These are phyloP conservation scores for Capreolus pygargus DNA, from an alignment of 2,113 vertebrate species.

Conservation along the genomic window DNA sequence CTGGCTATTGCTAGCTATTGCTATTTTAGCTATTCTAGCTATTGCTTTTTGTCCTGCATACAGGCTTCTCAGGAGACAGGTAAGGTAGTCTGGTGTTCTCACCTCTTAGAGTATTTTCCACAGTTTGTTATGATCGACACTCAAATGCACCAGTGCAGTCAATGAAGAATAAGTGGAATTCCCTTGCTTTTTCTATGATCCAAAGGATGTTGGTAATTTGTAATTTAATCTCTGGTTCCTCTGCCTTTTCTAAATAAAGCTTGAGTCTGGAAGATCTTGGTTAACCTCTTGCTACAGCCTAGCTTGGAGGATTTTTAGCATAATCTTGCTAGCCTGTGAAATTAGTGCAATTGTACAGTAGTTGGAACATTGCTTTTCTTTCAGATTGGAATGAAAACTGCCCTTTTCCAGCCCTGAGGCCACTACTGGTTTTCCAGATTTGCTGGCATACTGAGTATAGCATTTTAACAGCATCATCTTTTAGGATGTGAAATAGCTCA, in stretches of 20 bases:
- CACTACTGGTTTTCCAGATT: not conserved
- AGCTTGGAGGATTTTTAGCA: not conserved
- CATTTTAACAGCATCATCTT: not conserved
- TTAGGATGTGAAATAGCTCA: not conserved
- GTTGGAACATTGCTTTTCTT: not conserved
- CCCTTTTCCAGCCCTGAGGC: not conserved
- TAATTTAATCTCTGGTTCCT: not conserved
- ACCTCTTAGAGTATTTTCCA: not conserved
- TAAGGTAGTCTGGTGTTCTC: not conserved
- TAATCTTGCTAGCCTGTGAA: not conserved
- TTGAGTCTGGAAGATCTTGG: not conserved
- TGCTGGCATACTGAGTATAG: not conserved
- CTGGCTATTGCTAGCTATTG: no score
- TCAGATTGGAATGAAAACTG: not conserved
- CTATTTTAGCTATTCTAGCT: no score
- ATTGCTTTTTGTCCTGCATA: not conserved
- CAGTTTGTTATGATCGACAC: not conserved
- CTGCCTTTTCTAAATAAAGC: not conserved
- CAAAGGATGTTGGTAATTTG: not conserved
- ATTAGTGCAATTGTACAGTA: not conserved
- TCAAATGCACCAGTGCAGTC: not conserved
- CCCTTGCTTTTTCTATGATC: not conserved
- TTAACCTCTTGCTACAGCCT: not conserved
- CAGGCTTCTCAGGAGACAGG: not conserved
- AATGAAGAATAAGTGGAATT: not conserved